These are phyloP conservation scores for Drosophila leontia DNA, from an alignment of 1,140 invertebrate species.

Conservation along the genomic window DNA sequence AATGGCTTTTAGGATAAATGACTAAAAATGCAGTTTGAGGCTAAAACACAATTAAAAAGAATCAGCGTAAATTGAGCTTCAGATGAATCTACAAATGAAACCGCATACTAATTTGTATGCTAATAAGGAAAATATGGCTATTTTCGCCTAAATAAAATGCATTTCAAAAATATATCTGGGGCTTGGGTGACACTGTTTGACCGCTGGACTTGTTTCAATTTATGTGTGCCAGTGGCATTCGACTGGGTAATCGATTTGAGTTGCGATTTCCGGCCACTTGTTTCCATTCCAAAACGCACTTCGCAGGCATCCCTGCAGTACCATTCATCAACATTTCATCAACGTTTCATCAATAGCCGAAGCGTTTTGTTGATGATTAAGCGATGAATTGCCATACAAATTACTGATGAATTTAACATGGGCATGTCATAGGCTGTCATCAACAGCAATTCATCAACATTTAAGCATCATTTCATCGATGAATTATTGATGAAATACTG, in stretches of 20 bases:
- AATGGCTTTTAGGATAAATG: constrained; percentile 5
- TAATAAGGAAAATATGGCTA: neutral
- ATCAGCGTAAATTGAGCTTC: constrained; percentile 14
- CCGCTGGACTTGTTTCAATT: constrained; percentile 33
- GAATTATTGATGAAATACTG: too few relatives aligned
- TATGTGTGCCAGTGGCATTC: constrained; percentile 28
- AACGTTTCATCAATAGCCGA: too few relatives aligned
- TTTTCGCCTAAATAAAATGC: neutral
- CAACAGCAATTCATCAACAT: too few relatives aligned
- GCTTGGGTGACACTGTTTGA: neutral
- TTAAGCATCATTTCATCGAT: too few relatives aligned
- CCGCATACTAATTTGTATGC: constrained; percentile 13
- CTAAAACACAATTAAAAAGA: constrained; percentile 3
- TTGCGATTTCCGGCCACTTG: constrained; percentile 48
- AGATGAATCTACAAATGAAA: constrained; percentile 2
- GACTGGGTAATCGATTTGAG: constrained; percentile 48
- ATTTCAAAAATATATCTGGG: neutral
- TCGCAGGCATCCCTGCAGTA: too few relatives aligned
- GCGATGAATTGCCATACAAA: too few relatives aligned
- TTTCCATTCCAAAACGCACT: constrained; percentile 47
- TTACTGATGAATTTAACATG: too few relatives aligned
- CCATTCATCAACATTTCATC: too few relatives aligned
- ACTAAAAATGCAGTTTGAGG: neutral
- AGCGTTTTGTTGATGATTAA: too few relatives aligned
- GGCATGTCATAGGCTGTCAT: too few relatives aligned